Evolutionary conservation across 2,888 invertebrate genomes (phyloP).

Genomic region (Pocota personata): DNA sequence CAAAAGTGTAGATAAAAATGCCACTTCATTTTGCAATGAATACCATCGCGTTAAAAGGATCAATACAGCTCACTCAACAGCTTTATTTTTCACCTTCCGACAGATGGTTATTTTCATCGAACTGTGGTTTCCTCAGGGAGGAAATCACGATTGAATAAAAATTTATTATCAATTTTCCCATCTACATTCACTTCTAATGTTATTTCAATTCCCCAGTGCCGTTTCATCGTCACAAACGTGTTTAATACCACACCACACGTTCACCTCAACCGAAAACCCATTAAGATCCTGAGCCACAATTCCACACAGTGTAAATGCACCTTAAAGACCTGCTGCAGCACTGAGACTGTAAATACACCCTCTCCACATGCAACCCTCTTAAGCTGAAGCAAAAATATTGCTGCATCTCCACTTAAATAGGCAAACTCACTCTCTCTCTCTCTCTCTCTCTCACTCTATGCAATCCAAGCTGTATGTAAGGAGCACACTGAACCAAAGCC

Average conservation of each 20-base stretch:
- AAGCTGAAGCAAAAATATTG: constrained; percentile 19
- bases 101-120: not conserved
- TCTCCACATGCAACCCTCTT: constrained; percentile 35
- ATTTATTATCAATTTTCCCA: constrained; percentile 34
- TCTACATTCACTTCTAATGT: constrained; percentile 6
- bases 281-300: not conserved
- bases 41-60: not conserved
- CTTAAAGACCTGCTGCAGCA: constrained; percentile 6
- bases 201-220: constrained; percentile 17
- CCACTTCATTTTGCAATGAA: not conserved
- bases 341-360: not conserved
- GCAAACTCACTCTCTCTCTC: constrained; percentile 10
- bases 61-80: not conserved
- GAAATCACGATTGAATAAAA: constrained; percentile 18
- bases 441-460: too few species aligned
- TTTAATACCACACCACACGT: constrained; percentile 34
- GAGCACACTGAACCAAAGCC: constrained; percentile 6
- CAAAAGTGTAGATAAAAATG: not conserved
- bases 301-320: constrained; percentile 28
- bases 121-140: too few species aligned
- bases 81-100: not conserved
- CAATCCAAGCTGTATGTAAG: constrained; percentile 10
- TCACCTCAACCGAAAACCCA: not conserved
- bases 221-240: constrained; percentile 23
- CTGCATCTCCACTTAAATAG: constrained; percentile 44